Conservation (phyloP, 2,888 invertebrate genomes). For the Strigamia transsilvanica region DNA sequence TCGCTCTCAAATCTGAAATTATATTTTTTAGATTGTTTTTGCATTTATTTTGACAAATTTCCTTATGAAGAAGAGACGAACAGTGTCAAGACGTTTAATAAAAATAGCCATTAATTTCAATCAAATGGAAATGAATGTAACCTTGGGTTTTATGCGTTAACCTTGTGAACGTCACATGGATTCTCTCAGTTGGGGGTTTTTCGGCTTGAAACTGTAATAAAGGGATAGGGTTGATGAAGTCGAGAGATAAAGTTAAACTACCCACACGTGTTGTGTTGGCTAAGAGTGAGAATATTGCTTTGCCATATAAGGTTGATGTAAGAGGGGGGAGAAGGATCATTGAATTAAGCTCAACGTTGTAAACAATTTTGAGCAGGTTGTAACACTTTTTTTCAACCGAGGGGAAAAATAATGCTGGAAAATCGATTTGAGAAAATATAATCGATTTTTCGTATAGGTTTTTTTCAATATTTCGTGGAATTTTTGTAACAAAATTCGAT, state of each 20-base stretch:
- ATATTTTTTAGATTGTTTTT: not conserved
- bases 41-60: not conserved
- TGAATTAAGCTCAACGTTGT: constrained; percentile 16
- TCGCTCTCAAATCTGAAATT: too few species aligned
- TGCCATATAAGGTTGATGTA: not conserved
- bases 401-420: too few species aligned
- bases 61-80: not conserved
- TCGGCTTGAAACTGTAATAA: constrained; percentile 9
- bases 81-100: not conserved
- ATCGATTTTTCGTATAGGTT: too few species aligned
- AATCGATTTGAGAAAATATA: too few species aligned
- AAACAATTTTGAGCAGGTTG: not conserved
- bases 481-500: too few species aligned
- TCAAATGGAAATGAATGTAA: constrained; percentile 14
- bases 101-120: constrained; percentile 2
- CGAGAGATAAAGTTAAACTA: constrained; percentile 18
- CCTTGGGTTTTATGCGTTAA: constrained; percentile 41
- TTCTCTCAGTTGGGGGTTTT: not conserved
- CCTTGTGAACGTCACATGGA: constrained; percentile 9
- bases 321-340: not conserved
- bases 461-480: too few species aligned
- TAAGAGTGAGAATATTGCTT: constrained; percentile 3
- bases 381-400: not conserved
- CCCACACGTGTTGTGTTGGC: constrained; percentile 25
- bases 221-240: not conserved